These are phyloP conservation scores for Polyploca ridens DNA, from an alignment of 2,888 invertebrate species.

Conservation along the genomic window DNA sequence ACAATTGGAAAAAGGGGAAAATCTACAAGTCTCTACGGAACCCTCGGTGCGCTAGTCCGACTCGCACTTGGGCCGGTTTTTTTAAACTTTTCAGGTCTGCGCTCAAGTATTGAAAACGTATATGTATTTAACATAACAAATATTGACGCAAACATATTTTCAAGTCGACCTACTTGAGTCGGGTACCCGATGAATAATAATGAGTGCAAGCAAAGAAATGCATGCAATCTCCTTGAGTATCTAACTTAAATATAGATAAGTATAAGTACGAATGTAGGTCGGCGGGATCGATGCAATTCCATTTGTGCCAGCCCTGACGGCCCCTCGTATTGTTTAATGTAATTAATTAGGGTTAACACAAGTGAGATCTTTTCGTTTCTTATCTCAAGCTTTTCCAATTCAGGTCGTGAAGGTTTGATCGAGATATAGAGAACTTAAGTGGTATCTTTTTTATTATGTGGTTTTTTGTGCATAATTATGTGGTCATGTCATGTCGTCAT, in stretches of 20 bases:
- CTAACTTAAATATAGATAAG: neutral
- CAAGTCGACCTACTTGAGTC: slow-evolving; percentile 2
- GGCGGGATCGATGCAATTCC: slow-evolving; percentile 2
- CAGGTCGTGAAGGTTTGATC: neutral
- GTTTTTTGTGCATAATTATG: no score
- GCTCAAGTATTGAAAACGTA: neutral
- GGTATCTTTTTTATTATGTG: no score
- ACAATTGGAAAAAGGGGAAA: no score
- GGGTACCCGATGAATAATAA: slow-evolving; percentile 9
- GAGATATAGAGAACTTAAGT: neutral
- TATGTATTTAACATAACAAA: neutral
- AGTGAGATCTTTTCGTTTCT: neutral
- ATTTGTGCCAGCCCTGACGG: neutral
- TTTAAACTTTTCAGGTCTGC: no score
- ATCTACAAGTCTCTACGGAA: no score
- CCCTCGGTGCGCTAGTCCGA: no score
- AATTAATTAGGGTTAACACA: slow-evolving; percentile 3
- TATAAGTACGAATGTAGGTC: neutral
- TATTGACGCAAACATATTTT: slow-evolving; percentile 3
- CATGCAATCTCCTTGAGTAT: slow-evolving; percentile 10
- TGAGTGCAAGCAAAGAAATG: slow-evolving; percentile 12
- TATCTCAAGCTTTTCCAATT: neutral
- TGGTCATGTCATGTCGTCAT: no score
- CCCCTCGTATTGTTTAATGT: neutral
- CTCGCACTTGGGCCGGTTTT: no score